phyloP scores from a whole-genome alignment of 2,888 invertebrate species.

The Autographa pulchrina region DNA sequence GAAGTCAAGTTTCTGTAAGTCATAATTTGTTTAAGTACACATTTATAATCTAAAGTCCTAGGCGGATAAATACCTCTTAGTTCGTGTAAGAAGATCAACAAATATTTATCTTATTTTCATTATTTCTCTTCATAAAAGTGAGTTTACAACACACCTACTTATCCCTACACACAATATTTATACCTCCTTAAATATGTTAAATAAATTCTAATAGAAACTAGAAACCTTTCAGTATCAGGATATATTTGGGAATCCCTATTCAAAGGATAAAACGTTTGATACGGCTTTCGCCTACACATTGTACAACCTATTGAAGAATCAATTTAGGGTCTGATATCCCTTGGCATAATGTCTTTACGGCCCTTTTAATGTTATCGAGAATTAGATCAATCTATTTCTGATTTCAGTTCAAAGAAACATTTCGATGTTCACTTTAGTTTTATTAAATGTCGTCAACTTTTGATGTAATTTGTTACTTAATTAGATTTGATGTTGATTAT shows the following conservation, averaged over 20 bases:
- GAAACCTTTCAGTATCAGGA: slow-evolving; percentile 1
- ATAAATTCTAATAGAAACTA: slow-evolving; percentile 4
- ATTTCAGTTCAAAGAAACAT: not conserved
- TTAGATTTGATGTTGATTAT: not conserved
- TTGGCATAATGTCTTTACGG: slow-evolving; percentile 3
- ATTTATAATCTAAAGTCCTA: no score
- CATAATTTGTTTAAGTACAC: no score
- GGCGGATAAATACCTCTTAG: no score
- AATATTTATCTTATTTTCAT: no score
- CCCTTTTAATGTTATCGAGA: slow-evolving; percentile 4
- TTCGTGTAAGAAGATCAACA: no score
- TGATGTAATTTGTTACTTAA: not conserved
- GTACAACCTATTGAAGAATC: not conserved
- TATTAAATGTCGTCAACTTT: slow-evolving; percentile 4
- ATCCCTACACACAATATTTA: not conserved
- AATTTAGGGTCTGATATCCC: not conserved
- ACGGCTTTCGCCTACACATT: slow-evolving; percentile 4
- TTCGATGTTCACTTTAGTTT: not conserved
- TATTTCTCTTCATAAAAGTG: no score
- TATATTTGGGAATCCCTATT: not conserved
- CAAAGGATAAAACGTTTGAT: slow-evolving; percentile 1
- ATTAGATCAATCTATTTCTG: slow-evolving; percentile 1
- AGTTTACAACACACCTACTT: not conserved
- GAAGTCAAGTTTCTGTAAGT: no score
- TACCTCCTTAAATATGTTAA: not conserved